Conservation (phyloP, 1,140 invertebrate genomes). For the Reticulitermes speratus region DNA sequence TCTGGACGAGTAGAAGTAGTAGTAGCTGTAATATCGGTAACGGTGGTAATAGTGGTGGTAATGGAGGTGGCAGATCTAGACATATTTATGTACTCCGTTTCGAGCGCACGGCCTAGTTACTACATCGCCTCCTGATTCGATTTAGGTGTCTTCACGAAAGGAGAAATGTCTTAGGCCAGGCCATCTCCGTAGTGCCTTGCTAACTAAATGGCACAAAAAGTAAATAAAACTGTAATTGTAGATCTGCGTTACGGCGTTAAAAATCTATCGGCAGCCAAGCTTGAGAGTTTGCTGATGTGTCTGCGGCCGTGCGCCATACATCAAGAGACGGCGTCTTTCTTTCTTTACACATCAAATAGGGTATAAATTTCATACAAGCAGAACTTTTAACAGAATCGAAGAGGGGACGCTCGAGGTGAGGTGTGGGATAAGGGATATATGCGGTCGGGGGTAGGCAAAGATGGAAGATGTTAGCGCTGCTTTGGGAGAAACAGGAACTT, state of each 20-base stretch:
- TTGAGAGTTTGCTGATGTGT: neutral
- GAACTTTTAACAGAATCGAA: neutral
- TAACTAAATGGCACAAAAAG: no score
- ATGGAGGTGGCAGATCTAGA: no score
- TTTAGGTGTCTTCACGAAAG: no score
- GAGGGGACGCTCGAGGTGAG: neutral
- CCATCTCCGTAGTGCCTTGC: no score
- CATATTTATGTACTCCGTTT: no score
- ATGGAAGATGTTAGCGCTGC: neutral
- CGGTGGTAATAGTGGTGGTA: no score
- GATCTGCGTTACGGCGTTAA: neutral
- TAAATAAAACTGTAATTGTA: no score
- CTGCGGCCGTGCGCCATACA: neutral
- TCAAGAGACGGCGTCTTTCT: neutral
- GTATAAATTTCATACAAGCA: neutral
- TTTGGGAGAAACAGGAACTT: neutral
- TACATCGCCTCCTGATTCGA: no score
- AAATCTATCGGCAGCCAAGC: neutral
- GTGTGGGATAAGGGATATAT: neutral
- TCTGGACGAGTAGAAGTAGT: no score
- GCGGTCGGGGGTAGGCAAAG: neutral
- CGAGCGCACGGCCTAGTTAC: no score
- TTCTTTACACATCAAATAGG: constrained; percentile 14
- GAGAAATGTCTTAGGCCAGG: no score
- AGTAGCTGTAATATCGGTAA: no score